Percentiles rank a stretch among this genome's conserved stretches.
Conservation (phyloP, 53 echinoderm and acorn worm species). For the Echinarachnius parma region DNA sequence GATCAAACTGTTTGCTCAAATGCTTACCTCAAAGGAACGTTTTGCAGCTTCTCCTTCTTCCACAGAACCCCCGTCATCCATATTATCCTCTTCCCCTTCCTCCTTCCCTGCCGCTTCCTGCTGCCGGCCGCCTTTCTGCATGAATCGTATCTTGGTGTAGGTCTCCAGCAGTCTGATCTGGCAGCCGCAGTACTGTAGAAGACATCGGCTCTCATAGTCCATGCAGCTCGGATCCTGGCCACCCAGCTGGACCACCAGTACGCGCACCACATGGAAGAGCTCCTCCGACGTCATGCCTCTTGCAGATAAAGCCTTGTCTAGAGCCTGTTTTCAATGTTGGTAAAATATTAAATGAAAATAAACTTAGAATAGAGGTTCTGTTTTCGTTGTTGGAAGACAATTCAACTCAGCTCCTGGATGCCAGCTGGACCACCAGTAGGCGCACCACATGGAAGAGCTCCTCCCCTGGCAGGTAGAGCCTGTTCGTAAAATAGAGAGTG, state of each 20-base stretch:
- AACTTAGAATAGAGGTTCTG: too few species aligned
- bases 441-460: conserved; percentile 64
- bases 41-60: background rate
- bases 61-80: background rate
- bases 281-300: conserved; percentile 74
- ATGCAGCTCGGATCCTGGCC: conserved; percentile 65
- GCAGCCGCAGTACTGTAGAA: conserved; percentile 82
- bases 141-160: conserved; percentile 63
- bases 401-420: conserved; percentile 58
- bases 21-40: too few species aligned
- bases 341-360: too few species aligned
- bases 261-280: conserved; percentile 57
- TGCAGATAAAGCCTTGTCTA: conserved; percentile 84
- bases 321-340: too few species aligned
- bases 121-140: conserved; percentile 44
- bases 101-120: conserved; percentile 9
- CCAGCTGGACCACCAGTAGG: conserved; percentile 51
- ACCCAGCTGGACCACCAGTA: conserved; percentile 49
- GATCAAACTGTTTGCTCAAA: too few species aligned
- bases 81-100: conserved; percentile 2
- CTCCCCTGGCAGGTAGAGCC: conserved; percentile 64
- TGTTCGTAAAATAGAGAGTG: too few species aligned
- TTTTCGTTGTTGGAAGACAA: too few species aligned
- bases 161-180: conserved; percentile 76
- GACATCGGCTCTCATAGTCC: conserved; percentile 88